Evolutionary conservation across 1,140 invertebrate species (phyloP).

Genomic region (Drosophila ogumai): DNA sequence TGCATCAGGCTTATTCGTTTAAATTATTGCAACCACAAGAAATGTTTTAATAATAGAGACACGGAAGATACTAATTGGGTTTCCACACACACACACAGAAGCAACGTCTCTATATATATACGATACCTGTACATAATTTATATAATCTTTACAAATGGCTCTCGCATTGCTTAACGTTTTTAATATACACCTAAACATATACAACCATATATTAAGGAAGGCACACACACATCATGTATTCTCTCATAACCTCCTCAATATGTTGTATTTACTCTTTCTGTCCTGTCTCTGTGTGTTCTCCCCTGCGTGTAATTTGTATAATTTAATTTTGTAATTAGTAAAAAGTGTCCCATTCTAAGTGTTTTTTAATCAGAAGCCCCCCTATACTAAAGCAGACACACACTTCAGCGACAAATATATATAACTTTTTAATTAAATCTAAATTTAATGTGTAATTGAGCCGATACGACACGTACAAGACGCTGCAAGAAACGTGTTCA

Average conservation of each 20-base stretch:
- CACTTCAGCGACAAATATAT: conserved; percentile 33
- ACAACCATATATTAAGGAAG: conserved; percentile 9
- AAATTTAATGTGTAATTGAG: conserved; percentile 63
- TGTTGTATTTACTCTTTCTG: conserved; percentile 40
- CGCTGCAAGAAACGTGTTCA: neutral
- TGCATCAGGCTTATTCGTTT: conserved; percentile 58
- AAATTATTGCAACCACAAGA: conserved; percentile 75
- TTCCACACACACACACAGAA: conserved; percentile 48
- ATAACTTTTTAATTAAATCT: conserved; percentile 70
- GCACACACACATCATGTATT: conserved; percentile 39
- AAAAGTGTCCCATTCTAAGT: conserved; percentile 62
- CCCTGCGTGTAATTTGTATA: conserved; percentile 66
- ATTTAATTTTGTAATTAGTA: conserved; percentile 78
- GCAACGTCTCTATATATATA: conserved; percentile 40
- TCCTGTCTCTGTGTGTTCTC: conserved; percentile 38
- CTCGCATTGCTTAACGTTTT: conserved; percentile 66
- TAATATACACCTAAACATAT: conserved; percentile 18
- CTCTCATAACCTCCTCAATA: conserved; percentile 38
- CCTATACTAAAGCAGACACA: conserved; percentile 14
- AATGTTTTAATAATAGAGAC: conserved; percentile 53
- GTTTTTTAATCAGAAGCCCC: conserved; percentile 50
- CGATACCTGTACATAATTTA: conserved; percentile 76
- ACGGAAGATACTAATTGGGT: conserved; percentile 62
- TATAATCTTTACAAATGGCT: conserved; percentile 60
- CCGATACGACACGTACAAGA: neutral